A percentile compares a stretch with the other conserved stretches of the same genome.
These are phyloP conservation scores for Desmodus rotundus DNA, from an alignment of 2,113 vertebrate species.

Conservation along the genomic window DNA sequence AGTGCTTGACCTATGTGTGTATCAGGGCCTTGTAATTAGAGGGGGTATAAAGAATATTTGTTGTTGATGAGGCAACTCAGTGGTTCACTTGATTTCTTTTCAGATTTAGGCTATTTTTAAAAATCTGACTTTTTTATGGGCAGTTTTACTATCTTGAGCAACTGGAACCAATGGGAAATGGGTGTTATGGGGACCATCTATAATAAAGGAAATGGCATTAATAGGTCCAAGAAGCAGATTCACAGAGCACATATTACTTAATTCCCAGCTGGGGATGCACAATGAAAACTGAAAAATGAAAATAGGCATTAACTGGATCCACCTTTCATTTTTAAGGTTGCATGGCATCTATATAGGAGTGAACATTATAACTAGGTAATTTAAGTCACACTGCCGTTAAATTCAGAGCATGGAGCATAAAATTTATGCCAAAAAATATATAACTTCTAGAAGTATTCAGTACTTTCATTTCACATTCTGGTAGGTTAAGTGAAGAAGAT, in stretches of 20 bases:
- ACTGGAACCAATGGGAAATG: conserved; percentile 32
- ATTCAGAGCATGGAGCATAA: conserved; percentile 11
- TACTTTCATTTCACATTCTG: not conserved
- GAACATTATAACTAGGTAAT: not conserved
- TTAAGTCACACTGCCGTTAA: not conserved
- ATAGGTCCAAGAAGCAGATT: conserved; percentile 6
- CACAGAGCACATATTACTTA: not conserved
- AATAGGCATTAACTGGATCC: not conserved
- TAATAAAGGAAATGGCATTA: conserved; percentile 2
- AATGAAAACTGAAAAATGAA: not conserved
- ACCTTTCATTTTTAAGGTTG: conserved; percentile 35
- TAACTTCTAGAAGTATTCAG: not conserved
- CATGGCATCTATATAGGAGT: not conserved
- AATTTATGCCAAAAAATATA: not conserved
- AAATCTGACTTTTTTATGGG: conserved; percentile 20
- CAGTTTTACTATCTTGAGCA: conserved; percentile 50
- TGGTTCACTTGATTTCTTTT: conserved; percentile 38
- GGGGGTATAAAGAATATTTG: not conserved
- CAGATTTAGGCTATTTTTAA: conserved; percentile 22
- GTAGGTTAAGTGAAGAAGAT: not conserved
- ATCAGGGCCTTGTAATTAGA: not conserved
- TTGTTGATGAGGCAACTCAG: conserved; percentile 3
- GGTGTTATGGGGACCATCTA: conserved; percentile 10
- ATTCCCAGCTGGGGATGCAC: not conserved
- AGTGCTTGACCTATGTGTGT: not conserved